Conservation (phyloP, 2,888 invertebrate species). For the Antheraea yamamai region DNA sequence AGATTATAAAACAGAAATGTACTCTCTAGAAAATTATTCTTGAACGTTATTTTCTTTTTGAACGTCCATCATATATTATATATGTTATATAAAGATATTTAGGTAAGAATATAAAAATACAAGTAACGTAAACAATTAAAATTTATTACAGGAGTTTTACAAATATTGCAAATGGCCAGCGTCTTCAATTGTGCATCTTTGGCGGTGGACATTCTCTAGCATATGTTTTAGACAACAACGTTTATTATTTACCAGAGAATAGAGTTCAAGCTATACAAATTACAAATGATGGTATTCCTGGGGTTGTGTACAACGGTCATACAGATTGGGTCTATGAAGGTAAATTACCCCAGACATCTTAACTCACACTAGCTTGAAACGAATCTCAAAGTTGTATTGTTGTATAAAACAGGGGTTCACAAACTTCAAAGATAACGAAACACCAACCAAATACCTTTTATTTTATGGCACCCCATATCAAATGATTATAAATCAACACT, state of each 20-base stretch:
- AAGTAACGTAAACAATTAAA: background rate
- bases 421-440: too few species aligned
- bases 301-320: slow-evolving; percentile 90
- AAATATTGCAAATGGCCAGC: slow-evolving; percentile 77
- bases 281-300: slow-evolving; percentile 84
- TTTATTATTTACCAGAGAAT: slow-evolving; percentile 81
- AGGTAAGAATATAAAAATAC: background rate
- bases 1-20: too few species aligned
- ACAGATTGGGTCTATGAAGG: slow-evolving; percentile 98
- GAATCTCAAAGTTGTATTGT: too few species aligned
- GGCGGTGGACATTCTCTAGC: slow-evolving; percentile 77
- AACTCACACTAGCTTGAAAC: too few species aligned
- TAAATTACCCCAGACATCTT: slow-evolving; percentile 45
- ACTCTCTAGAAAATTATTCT: background rate
- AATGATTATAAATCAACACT: too few species aligned
- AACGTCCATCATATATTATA: background rate
- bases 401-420: too few species aligned
- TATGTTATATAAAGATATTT: background rate
- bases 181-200: slow-evolving; percentile 85
- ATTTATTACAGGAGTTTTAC: slow-evolving; percentile 23
- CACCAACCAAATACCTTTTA: too few species aligned
- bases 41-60: background rate
- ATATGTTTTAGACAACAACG: slow-evolving; percentile 86
- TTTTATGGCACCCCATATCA: too few species aligned
- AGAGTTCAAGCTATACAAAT: slow-evolving; percentile 64